Conservation (phyloP, 2,797 vertebrate species). For the Mionectes olivaceus region DNA sequence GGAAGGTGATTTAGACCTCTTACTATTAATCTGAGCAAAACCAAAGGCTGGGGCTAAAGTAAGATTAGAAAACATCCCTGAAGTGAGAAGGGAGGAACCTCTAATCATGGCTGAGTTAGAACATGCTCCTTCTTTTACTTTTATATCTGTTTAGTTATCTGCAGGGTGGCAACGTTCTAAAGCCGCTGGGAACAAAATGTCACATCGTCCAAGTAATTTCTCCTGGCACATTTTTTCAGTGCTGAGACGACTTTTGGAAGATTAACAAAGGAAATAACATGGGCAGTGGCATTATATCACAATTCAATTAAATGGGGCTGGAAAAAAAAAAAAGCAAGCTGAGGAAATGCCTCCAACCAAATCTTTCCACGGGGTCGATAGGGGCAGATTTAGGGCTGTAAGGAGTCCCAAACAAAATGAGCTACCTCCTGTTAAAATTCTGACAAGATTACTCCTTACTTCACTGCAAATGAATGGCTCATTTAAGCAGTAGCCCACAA, state of each 20-base stretch:
- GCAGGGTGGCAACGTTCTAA: background rate
- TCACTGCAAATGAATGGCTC: background rate
- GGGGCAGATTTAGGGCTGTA: background rate
- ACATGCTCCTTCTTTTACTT: background rate
- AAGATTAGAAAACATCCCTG: conserved; percentile 49
- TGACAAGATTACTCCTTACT: background rate
- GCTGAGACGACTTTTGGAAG: background rate
- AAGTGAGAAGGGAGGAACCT: conserved; percentile 46
- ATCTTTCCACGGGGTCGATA: background rate
- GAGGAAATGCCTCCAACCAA: conserved; percentile 13
- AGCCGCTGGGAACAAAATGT: conserved; percentile 29
- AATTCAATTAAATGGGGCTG: background rate
- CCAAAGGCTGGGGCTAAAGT: conserved; percentile 45
- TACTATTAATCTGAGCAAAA: conserved; percentile 46
- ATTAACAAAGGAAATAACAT: conserved; percentile 24
- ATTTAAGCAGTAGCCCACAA: background rate
- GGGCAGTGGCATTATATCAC: background rate
- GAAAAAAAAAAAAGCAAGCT: background rate
- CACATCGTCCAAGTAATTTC: conserved; percentile 3
- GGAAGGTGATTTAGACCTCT: conserved; percentile 21
- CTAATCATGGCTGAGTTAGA: background rate
- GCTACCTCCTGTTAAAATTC: background rate
- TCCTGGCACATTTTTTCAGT: background rate
- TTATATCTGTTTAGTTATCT: conserved; percentile 47
- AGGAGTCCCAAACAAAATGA: background rate